Conservation (phyloP, 2,797 vertebrate species). For the Poecilia wingei region DNA sequence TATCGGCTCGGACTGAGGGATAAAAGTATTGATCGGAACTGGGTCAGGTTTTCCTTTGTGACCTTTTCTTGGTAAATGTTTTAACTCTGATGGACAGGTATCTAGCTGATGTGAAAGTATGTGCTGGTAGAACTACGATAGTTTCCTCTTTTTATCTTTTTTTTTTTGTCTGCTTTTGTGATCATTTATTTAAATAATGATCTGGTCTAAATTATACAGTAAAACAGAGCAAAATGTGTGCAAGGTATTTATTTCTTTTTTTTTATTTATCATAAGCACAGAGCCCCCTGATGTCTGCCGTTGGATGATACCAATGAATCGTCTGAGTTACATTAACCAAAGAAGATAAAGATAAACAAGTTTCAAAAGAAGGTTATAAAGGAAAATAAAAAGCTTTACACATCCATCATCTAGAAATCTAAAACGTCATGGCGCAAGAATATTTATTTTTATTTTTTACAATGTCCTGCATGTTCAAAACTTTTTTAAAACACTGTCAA, state of each 20-base stretch:
- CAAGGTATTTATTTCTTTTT: neutral
- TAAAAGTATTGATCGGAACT: neutral
- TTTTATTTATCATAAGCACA: no score
- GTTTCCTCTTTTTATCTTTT: neutral
- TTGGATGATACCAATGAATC: no score
- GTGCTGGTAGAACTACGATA: neutral
- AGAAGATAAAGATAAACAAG: neutral
- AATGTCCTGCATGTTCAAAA: neutral
- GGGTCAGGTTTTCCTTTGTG: neutral
- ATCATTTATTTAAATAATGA: neutral
- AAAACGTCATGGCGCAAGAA: neutral
- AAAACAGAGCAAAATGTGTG: neutral
- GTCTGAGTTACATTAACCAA: neutral
- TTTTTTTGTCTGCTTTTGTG: neutral
- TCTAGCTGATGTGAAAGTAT: neutral
- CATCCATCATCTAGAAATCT: neutral
- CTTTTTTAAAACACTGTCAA: constrained; percentile 1
- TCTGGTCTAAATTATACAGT: neutral
- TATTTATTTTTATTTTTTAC: neutral
- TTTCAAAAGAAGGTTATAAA: neutral
- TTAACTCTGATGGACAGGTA: neutral
- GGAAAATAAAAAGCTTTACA: neutral
- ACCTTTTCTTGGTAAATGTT: neutral
- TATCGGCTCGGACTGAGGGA: neutral
- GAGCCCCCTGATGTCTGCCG: no score